phyloP scores from a whole-genome alignment of 92 coral and sea anemone genomes.

The Bergia sp. region DNA sequence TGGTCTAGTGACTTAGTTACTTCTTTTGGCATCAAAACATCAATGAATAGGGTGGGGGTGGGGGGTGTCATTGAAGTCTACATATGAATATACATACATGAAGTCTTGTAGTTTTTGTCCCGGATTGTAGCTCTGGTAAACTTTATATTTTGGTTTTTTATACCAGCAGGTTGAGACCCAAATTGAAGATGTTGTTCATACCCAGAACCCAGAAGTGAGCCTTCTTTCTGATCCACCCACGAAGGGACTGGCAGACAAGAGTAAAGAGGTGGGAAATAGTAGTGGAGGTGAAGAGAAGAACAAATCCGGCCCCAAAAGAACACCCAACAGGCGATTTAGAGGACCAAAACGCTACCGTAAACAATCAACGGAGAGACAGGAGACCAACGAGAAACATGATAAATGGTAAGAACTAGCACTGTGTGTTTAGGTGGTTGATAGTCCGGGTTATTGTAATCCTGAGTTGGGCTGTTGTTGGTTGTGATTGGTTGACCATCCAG shows the following conservation, averaged over 20 bases:
- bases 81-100: too few species aligned
- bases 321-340: constrained; percentile 24
- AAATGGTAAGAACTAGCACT: constrained; percentile 8
- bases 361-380: constrained; percentile 16
- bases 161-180: not conserved
- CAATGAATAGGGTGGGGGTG: too few species aligned
- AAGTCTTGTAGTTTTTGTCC: too few species aligned
- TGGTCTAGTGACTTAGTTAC: too few species aligned
- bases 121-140: not conserved
- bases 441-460: too few species aligned
- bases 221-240: not conserved
- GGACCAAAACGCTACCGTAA: constrained; percentile 34
- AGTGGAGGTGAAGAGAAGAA: constrained; percentile 6
- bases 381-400: constrained; percentile 23
- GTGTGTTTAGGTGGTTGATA: not conserved
- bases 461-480: too few species aligned
- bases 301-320: not conserved
- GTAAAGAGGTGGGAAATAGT: not conserved
- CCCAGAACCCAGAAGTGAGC: not conserved
- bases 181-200: not conserved
- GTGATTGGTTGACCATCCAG: too few species aligned
- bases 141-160: not conserved
- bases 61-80: too few species aligned
- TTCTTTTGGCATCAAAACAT: too few species aligned
- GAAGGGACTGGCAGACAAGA: constrained; percentile 15